Base-by-base conservation (phyloP, 2,888 invertebrate species). In the Poecilobothrus nobilitatus region DNA sequence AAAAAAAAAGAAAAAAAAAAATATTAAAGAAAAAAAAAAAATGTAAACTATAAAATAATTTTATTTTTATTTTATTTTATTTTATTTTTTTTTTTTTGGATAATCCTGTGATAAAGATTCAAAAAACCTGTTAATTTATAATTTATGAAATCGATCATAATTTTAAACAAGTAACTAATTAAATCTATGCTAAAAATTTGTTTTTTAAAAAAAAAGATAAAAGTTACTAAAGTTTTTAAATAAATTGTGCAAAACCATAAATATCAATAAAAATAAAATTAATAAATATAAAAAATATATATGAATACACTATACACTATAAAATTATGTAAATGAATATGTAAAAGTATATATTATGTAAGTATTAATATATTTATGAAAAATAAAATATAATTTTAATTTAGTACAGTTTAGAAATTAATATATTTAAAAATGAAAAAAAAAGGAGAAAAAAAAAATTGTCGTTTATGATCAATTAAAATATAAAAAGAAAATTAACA, bases 101-200 rank as follows among this genome's bases (percentile, higher is more conserved):
- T 53, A 15, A 18, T 53, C 53, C 53, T 53, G 53, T 53, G 53
- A 53, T 53, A 53, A 53, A 53, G 53, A 53, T 53, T 53, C 53
- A 53, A 53, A 37, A 53, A 53, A 53, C 53, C 53, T 53, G 53
- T 53, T 53, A 53, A 53, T 53, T 53, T 53, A 53, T 53, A 53
- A 53, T 53, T 53, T 53, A 53, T 53, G 53, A 9, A 53, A 53
- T 53, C 53, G 15, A 53, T 4, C 53, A 12, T 53, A 10, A n/a
- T 37, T 37, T 10, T 53, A 6, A 53, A 53, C 15, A 53, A 53
- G 15, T 53, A 53, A 53, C 9, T 12, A 18, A 53, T 53, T 18
- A 53, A 18, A 53, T 12, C 15, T 53, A 18, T 53, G 41, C 15
- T 53, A 53, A 53, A 12, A 53, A 53, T 18, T 44, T 37, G 37